phyloP scores from a whole-genome alignment of 2,113 vertebrate genomes.

The Dissostichus mawsoni region DNA sequence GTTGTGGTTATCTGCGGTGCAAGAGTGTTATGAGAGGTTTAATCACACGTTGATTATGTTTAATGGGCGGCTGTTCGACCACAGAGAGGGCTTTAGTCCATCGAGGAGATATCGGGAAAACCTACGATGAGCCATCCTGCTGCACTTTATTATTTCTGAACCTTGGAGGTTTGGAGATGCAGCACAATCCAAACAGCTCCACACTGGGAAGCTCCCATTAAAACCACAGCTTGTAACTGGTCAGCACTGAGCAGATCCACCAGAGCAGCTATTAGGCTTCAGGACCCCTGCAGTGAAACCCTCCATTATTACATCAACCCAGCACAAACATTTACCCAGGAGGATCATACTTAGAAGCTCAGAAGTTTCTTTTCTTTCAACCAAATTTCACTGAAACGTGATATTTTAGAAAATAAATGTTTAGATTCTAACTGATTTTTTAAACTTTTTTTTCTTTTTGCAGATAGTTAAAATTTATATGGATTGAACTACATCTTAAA shows the following conservation, averaged over 20 bases:
- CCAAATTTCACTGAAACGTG: background rate
- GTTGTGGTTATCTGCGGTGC: background rate
- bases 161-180: slow-evolving; percentile 27
- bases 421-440: background rate
- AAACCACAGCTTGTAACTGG: slow-evolving; percentile 38
- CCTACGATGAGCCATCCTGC: slow-evolving; percentile 39
- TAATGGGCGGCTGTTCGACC: slow-evolving; percentile 50
- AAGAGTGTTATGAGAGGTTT: slow-evolving; percentile 31
- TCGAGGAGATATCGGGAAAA: slow-evolving; percentile 22
- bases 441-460: too few relatives aligned
- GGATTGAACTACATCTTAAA: too few relatives aligned
- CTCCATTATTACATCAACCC: background rate
- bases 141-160: slow-evolving; percentile 55
- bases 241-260: slow-evolving; percentile 37
- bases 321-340: slow-evolving; percentile 7
- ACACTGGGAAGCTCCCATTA: slow-evolving; percentile 50
- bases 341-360: background rate
- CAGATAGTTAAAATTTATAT: too few relatives aligned
- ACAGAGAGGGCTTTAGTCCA: slow-evolving; percentile 32
- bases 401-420: background rate
- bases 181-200: slow-evolving; percentile 33
- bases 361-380: background rate
- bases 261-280: slow-evolving; percentile 31
- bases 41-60: slow-evolving; percentile 45
- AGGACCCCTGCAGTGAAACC: slow-evolving; percentile 22